Evolutionary conservation across 2,797 vertebrate species (phyloP).

Genomic region (Galagoides demidoff): DNA sequence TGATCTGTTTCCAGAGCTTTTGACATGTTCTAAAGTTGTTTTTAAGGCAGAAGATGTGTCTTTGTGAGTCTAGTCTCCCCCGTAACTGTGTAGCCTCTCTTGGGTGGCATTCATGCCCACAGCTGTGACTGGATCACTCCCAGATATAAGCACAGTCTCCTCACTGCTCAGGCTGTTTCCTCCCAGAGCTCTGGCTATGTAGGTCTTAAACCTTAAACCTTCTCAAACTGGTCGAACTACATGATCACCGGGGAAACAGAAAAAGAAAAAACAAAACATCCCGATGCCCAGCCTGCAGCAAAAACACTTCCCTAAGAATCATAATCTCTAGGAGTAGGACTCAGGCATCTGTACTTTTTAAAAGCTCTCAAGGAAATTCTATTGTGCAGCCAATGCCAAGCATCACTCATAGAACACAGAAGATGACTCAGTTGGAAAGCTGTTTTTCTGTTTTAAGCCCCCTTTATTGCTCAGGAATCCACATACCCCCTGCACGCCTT

Average conservation of each 20-base stretch:
- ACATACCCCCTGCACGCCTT: background rate
- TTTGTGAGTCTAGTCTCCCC: constrained; percentile 27
- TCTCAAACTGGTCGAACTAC: background rate
- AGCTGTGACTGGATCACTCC: background rate
- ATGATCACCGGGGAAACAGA: constrained; percentile 32
- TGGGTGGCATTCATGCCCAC: background rate
- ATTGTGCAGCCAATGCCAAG: background rate
- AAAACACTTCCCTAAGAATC: background rate
- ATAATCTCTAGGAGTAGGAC: constrained; percentile 18
- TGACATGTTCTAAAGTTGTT: constrained; percentile 6
- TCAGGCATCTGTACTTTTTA: background rate
- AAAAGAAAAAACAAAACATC: constrained; percentile 9
- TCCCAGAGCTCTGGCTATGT: background rate
- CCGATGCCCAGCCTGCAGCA: background rate
- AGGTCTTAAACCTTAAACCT: constrained; percentile 59
- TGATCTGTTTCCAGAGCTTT: constrained; percentile 51
- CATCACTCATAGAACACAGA: constrained; percentile 12
- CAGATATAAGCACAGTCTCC: background rate
- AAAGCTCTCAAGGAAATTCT: constrained; percentile 59
- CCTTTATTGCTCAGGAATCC: constrained; percentile 42
- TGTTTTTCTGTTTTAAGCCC: background rate
- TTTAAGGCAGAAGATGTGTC: constrained; percentile 8
- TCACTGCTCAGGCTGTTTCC: constrained; percentile 3
- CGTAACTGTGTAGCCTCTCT: background rate
- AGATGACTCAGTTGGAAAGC: background rate